A percentile compares a stretch with the other conserved stretches of the same genome.
Conservation (phyloP, 2,113 vertebrate species). For the Aegotheles bennettii region DNA sequence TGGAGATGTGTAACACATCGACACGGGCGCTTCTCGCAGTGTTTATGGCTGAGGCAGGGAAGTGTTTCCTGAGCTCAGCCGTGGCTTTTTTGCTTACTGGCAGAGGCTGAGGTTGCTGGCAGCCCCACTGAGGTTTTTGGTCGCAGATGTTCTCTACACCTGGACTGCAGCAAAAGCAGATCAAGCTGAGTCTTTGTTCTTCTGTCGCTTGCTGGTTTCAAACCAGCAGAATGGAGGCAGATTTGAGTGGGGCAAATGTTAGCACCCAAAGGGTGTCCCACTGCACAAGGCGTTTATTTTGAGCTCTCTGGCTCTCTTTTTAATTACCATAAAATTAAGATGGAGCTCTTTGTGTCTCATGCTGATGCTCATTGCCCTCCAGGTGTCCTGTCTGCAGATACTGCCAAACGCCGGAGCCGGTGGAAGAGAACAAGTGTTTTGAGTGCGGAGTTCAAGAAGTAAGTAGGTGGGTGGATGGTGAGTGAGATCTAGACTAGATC, state of each 20-base stretch:
- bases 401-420: slow-evolving; percentile 96
- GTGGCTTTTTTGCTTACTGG: not conserved
- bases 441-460: slow-evolving; percentile 99
- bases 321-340: not conserved
- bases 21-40: not conserved
- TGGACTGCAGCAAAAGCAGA: not conserved
- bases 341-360: not conserved
- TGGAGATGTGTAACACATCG: not conserved
- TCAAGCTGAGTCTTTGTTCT: not conserved
- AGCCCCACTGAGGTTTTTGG: not conserved
- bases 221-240: not conserved
- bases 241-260: not conserved
- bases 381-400: slow-evolving; percentile 98
- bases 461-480: slow-evolving; percentile 68
- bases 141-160: not conserved
- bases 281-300: not conserved
- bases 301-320: not conserved
- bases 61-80: not conserved
- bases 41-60: not conserved
- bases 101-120: not conserved
- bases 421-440: slow-evolving; percentile 98
- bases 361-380: not conserved
- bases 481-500: not conserved
- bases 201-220: not conserved
- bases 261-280: not conserved